phyloP scores from a whole-genome alignment of 2,888 invertebrate genomes.

The Anorthoa munda region DNA sequence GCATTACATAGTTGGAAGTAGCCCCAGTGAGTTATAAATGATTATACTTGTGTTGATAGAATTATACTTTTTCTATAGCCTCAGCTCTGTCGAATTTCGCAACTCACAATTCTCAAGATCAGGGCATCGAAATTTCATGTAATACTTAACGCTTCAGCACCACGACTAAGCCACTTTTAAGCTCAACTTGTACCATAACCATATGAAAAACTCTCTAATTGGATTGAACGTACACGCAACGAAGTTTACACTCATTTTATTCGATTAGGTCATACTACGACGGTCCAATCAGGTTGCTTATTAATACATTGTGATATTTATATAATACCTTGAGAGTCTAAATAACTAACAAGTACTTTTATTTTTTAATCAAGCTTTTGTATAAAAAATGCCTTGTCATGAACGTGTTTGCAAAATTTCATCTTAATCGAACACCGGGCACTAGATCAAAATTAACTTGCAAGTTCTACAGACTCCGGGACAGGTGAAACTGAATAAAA shows the following conservation, averaged over 20 bases:
- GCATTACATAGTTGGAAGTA: too few relatives aligned
- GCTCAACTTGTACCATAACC: background rate
- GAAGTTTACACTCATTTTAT: slow-evolving; percentile 17
- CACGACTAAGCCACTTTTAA: background rate
- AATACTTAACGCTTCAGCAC: background rate
- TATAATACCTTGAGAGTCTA: background rate
- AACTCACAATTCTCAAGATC: too few relatives aligned
- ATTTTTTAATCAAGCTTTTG: background rate
- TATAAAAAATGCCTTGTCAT: too few relatives aligned
- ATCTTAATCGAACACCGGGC: too few relatives aligned
- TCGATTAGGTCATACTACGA: slow-evolving; percentile 8
- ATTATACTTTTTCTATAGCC: background rate
- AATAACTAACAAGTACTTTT: background rate
- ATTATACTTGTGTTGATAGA: too few relatives aligned
- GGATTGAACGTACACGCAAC: slow-evolving; percentile 13
- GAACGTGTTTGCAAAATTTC: too few relatives aligned
- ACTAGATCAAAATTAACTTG: too few relatives aligned
- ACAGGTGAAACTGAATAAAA: too few relatives aligned
- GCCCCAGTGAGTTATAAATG: too few relatives aligned
- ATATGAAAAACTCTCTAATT: slow-evolving; percentile 20
- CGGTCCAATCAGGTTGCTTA: background rate
- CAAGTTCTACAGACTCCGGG: too few relatives aligned
- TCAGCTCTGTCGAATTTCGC: too few relatives aligned
- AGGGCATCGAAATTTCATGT: background rate
- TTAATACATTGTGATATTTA: background rate